Evolutionary conservation across 2,888 invertebrate genomes (phyloP), one percentile per base, ranked within the genome.

Genomic region (Dione juno): DNA sequence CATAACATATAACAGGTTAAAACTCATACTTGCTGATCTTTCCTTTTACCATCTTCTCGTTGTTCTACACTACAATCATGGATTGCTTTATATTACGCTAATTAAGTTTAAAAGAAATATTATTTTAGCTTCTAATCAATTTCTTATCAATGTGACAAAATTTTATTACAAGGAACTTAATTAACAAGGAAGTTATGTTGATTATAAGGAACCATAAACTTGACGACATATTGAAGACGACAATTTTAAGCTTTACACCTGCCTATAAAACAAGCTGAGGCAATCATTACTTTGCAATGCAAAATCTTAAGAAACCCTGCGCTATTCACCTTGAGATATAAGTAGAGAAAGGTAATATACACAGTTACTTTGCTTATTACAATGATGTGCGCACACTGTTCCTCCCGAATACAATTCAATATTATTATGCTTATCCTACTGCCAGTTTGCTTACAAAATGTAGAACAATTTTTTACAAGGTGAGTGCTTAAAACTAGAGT

Each of bases 401-500:
- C 54, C 54, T 35, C 5, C 0, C n/a, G n/a, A n/a, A n/a, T n/a
- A n/a, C n/a, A n/a, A n/a, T n/a, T n/a, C n/a, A n/a, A n/a, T n/a
- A n/a, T n/a, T n/a, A 28, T 5, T 28, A 28, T 28, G 28, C 28
- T 28, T 28, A 28, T 3, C 28, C n/a, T n/a, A n/a, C n/a, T n/a
- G n/a, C n/a, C n/a, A n/a, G n/a, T n/a, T n/a, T n/a, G n/a, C n/a
- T n/a, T n/a, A n/a, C n/a, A n/a, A n/a, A n/a, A n/a, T n/a, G n/a
- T n/a, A n/a, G n/a, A n/a, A n/a, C n/a, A n/a, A 28, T 16, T 58
- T 16, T 16, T 8, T 28, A n/a, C 16, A 48, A 48, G 19, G 6
- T 16, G 13, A 21, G 7, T 63, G 21, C 35, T 58, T 52, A 61
- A 68, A 66, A 70, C 43, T 53, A 21, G 53, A 67, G 59, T 59